Percentiles rank a stretch among this genome's conserved stretches.
Conservation (phyloP, 2,888 invertebrate species). For the Brachypalpus laphriformis region DNA sequence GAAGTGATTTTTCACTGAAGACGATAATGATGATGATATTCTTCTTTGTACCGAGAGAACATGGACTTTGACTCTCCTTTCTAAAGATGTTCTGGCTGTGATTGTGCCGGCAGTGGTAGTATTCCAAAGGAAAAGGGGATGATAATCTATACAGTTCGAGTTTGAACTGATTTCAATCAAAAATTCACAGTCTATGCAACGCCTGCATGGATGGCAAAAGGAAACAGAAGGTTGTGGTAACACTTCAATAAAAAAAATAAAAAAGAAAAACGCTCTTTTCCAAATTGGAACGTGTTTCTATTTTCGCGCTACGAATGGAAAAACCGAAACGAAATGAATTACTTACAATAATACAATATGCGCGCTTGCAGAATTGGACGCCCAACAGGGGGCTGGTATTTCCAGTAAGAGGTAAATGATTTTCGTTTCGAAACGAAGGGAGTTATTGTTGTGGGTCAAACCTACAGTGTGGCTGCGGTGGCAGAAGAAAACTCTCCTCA, state of each 20-base stretch:
- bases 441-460: not conserved
- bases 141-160: slow-evolving; percentile 52
- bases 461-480: not conserved
- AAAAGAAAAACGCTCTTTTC: slow-evolving; percentile 60
- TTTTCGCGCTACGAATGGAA: slow-evolving; percentile 38
- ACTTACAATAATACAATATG: slow-evolving; percentile 67
- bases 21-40: slow-evolving; percentile 72
- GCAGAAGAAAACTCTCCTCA: slow-evolving; percentile 19
- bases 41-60: slow-evolving; percentile 28
- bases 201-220: not conserved
- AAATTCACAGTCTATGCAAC: slow-evolving; percentile 18
- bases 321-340: slow-evolving; percentile 65
- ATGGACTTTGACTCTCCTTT: slow-evolving; percentile 31
- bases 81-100: slow-evolving; percentile 30
- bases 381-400: too few species aligned
- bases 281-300: slow-evolving; percentile 66
- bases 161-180: slow-evolving; percentile 71
- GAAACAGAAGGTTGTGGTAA: slow-evolving; percentile 30
- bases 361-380: slow-evolving; percentile 17
- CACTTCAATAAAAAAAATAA: slow-evolving; percentile 34
- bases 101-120: not conserved
- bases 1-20: slow-evolving; percentile 73
- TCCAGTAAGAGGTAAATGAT: too few species aligned
- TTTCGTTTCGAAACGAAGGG: too few species aligned
- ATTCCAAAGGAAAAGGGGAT: not conserved